These are phyloP conservation scores for Chloroceryle aenea DNA, from an alignment of 2,113 vertebrate species.

Conservation along the genomic window DNA sequence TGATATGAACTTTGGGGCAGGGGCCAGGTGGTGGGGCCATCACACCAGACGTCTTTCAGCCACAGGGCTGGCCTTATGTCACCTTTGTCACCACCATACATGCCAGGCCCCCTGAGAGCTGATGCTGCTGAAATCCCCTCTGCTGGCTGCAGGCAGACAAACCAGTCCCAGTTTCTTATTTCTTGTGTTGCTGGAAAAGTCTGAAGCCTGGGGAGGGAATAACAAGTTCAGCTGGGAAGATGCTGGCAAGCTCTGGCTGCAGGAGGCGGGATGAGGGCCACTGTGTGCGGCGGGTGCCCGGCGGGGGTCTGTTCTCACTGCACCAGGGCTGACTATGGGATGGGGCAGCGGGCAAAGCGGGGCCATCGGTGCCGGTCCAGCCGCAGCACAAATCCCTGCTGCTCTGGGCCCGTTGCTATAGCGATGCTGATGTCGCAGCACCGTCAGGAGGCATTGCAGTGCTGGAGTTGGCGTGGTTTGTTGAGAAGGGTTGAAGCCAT, in stretches of 20 bases:
- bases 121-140: background rate
- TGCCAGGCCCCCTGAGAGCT: rapidly evolving
- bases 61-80: background rate
- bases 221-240: background rate
- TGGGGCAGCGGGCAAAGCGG: rapidly evolving
- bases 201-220: background rate
- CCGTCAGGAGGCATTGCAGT: background rate
- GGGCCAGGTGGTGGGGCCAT: background rate
- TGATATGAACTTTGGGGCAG: background rate
- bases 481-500: background rate
- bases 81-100: background rate
- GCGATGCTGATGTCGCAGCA: background rate
- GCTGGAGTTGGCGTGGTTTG: background rate
- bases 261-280: background rate
- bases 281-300: rapidly evolving
- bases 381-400: rapidly evolving
- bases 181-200: background rate
- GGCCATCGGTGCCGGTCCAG: rapidly evolving
- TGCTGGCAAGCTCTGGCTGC: background rate
- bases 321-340: background rate
- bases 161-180: background rate
- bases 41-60: background rate
- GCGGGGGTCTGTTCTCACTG: rapidly evolving
- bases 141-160: background rate
- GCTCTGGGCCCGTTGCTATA: background rate